Evolutionary conservation across 2,797 vertebrate genomes (phyloP), one percentile per base, ranked within the genome.

Genomic region (Apogon hyalosoma): DNA sequence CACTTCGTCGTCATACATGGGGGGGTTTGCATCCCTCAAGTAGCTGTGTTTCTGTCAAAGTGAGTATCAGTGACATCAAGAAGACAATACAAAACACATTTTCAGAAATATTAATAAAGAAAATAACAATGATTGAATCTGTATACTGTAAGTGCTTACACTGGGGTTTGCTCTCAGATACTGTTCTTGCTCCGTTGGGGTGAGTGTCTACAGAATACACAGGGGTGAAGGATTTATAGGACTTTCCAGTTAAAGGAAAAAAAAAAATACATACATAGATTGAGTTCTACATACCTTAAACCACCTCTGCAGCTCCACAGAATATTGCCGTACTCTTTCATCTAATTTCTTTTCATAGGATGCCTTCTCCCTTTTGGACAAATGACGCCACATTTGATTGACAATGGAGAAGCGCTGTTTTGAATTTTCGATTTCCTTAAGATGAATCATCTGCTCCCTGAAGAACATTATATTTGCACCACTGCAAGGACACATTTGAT

Each of bases 281-380:
- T 48, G 0, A 6, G 19, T 18, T 6, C 8, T 41, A 24, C 5
- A 14, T 83, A 90, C 89, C 77, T 65, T 1, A 66, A 84, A 88
- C 88, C 89, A 91, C 3, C 40, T 18, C 42, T 52, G 69, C 24
- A 89, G 73, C 39, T 76, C 39, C 10, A 7, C 1, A 0, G 15
- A 0, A 45, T 88, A 90, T 48, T 33, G 45, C 4, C 0, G 4
- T 0, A 61, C 0, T 0, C 40, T 51, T 11, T 16, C 7, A 0
- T 10, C 0, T 0, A 6, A 39, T 50, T 54, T 46, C 1, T 1
- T 0, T 13, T 15, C 36, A 56, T 83, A 86, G 7, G 0, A 0
- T 1, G 50, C 4, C 66, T 73, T 88, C 31, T 87, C 47, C 15
- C 12, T 2, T 0, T 0, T 0, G 1, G 79, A 18, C 1, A 88